A percentile compares a stretch with the other conserved stretches of the same genome.
These are phyloP conservation scores for Synergus umbraculus DNA, from an alignment of 2,888 invertebrate species.

Conservation along the genomic window DNA sequence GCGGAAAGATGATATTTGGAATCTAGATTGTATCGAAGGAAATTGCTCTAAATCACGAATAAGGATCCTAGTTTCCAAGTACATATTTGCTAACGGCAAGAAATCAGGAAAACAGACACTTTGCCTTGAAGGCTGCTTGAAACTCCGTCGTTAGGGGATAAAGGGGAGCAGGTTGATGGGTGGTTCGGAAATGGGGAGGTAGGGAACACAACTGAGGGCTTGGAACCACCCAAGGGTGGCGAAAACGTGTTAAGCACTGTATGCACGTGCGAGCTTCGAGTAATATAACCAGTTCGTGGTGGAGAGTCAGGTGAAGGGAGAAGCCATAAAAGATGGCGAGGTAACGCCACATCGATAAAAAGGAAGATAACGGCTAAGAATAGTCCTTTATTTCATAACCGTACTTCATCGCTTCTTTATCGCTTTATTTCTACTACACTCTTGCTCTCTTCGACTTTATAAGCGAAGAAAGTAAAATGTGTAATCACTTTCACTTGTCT, in stretches of 20 bases:
- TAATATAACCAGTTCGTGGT: slow-evolving; percentile 32
- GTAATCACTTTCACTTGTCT: background rate
- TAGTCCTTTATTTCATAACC: slow-evolving; percentile 39
- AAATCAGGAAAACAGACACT: slow-evolving; percentile 36
- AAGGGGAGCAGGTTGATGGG: slow-evolving; percentile 36
- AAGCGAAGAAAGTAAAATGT: background rate
- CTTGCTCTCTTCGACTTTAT: background rate
- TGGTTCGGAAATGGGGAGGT: slow-evolving; percentile 33
- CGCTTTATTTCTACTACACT: slow-evolving; percentile 12
- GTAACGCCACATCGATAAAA: slow-evolving; percentile 29
- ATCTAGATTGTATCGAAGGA: background rate
- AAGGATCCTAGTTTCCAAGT: slow-evolving; percentile 34
- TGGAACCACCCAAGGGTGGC: slow-evolving; percentile 38
- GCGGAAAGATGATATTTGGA: background rate
- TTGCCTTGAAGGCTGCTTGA: slow-evolving; percentile 35
- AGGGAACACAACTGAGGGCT: slow-evolving; percentile 20
- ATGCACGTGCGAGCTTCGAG: slow-evolving; percentile 34
- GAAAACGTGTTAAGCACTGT: slow-evolving; percentile 37
- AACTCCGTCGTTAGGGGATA: slow-evolving; percentile 34
- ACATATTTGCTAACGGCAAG: slow-evolving; percentile 33
- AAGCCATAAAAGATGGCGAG: slow-evolving; percentile 37
- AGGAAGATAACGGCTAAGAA: slow-evolving; percentile 24
- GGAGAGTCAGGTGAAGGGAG: slow-evolving; percentile 12
- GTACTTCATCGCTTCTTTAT: slow-evolving; percentile 19
- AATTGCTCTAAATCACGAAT: slow-evolving; percentile 28